Percentiles rank a stretch among this genome's conserved stretches.
These are phyloP conservation scores for Tuta absoluta DNA, from an alignment of 2,888 invertebrate species.

Conservation along the genomic window DNA sequence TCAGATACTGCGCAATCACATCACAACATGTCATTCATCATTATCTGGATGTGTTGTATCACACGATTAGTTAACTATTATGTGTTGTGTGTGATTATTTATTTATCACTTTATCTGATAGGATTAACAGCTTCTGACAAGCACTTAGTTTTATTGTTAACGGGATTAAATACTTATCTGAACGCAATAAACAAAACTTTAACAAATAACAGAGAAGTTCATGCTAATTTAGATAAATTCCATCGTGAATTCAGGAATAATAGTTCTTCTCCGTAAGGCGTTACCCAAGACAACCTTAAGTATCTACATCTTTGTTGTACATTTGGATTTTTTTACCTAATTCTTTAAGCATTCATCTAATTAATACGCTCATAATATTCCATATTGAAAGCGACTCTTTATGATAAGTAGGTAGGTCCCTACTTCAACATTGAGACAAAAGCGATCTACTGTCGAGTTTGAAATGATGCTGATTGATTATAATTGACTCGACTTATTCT, in stretches of 20 bases:
- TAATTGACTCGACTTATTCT: constrained; percentile 28
- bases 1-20: constrained; percentile 74
- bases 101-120: background rate
- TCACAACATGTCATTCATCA: background rate
- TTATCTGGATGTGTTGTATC: background rate
- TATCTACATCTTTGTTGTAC: no score
- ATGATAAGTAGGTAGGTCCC: no score
- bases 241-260: no score
- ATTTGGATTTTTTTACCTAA: no score
- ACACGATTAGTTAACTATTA: background rate
- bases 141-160: background rate
- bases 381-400: background rate
- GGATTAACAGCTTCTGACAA: background rate
- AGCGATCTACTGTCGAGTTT: background rate
- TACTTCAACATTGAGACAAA: background rate
- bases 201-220: background rate
- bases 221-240: no score
- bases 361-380: no score
- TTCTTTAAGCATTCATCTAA: no score
- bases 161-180: background rate
- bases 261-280: no score
- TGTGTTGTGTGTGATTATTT: background rate
- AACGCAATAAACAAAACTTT: background rate
- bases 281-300: no score
- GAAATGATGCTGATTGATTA: background rate